Percentiles rank a stretch among this genome's conserved stretches.
Evolutionary conservation across 1,140 invertebrate species (phyloP).

Genomic region (Drosophila tropicalis): DNA sequence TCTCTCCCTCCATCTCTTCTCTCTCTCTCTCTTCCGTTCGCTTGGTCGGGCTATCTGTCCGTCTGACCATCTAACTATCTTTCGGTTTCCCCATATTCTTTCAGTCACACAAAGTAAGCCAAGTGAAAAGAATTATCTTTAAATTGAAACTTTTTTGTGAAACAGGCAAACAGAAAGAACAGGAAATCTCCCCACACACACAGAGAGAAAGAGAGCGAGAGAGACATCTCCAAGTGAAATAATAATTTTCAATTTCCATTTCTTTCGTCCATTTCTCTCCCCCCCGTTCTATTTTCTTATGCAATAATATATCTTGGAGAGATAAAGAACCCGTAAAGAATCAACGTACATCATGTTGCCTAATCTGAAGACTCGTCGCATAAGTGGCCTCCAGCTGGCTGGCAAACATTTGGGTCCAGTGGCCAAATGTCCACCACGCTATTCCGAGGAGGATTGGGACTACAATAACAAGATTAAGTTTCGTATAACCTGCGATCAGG

Average conservation of each 20-base stretch:
- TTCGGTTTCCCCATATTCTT: not conserved
- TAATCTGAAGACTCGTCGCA: conserved; percentile 71
- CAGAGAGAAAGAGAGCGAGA: too few relatives aligned
- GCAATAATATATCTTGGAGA: conserved; percentile 45
- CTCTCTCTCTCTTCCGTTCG: not conserved
- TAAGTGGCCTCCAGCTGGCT: conserved; percentile 71
- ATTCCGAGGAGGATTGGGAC: conserved; percentile 89
- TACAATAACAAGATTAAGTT: conserved; percentile 87
- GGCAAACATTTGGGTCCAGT: conserved; percentile 83
- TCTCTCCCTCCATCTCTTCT: not conserved
- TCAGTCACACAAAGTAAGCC: conserved; percentile 63
- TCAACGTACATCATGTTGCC: conserved; percentile 61
- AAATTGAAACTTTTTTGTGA: conserved; percentile 7
- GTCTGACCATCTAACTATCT: not conserved
- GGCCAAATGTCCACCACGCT: conserved; percentile 85
- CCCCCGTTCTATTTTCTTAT: conserved; percentile 35
- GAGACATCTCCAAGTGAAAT: not conserved
- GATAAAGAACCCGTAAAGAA: conserved; percentile 16
- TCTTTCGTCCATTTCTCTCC: not conserved
- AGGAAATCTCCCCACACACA: conserved; percentile 2
- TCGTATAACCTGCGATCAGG: conserved; percentile 88
- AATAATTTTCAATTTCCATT: conserved; percentile 7
- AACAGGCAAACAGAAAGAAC: not conserved
- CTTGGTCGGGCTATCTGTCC: not conserved
- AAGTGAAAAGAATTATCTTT: conserved; percentile 26